These are phyloP conservation scores for Drosophila seguyi DNA, from an alignment of 1,140 invertebrate species.

Conservation along the genomic window DNA sequence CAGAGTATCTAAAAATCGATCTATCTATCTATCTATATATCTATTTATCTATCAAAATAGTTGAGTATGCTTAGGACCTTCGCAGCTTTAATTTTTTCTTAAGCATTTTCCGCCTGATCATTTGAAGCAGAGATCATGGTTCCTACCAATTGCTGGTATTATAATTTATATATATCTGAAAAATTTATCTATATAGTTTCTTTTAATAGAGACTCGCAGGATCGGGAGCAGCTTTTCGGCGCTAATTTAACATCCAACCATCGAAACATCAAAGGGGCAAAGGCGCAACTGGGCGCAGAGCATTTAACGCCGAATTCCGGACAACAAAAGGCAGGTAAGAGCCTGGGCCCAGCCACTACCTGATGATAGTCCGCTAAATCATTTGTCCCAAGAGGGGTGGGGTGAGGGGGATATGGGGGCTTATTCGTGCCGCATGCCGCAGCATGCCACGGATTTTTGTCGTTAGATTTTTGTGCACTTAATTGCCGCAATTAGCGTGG, in stretches of 20 bases:
- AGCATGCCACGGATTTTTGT: slow-evolving; percentile 63
- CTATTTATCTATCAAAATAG: background rate
- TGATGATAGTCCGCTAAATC: slow-evolving; percentile 2
- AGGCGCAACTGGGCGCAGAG: slow-evolving; percentile 77
- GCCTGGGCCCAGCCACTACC: background rate
- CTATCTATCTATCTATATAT: background rate
- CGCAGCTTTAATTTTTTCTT: slow-evolving; percentile 24
- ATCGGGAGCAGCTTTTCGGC: slow-evolving; percentile 35
- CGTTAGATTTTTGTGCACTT: slow-evolving; percentile 79
- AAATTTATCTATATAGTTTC: no score
- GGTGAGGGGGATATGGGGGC: no score
- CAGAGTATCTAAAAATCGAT: no score
- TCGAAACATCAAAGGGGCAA: slow-evolving; percentile 74
- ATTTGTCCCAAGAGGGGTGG: background rate
- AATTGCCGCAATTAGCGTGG: slow-evolving; percentile 82
- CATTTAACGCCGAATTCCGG: slow-evolving; percentile 77
- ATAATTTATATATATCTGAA: no score
- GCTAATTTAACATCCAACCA: slow-evolving; percentile 78
- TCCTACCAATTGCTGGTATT: background rate
- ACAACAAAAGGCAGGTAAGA: slow-evolving; percentile 62
- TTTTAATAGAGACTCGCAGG: slow-evolving; percentile 2
- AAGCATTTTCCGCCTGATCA: slow-evolving; percentile 48
- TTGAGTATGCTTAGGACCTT: background rate
- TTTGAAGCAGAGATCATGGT: slow-evolving; percentile 26
- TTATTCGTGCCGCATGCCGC: slow-evolving; percentile 5